Conservation (phyloP, 2,113 vertebrate genomes). For the Pseudopodoces humilis region DNA sequence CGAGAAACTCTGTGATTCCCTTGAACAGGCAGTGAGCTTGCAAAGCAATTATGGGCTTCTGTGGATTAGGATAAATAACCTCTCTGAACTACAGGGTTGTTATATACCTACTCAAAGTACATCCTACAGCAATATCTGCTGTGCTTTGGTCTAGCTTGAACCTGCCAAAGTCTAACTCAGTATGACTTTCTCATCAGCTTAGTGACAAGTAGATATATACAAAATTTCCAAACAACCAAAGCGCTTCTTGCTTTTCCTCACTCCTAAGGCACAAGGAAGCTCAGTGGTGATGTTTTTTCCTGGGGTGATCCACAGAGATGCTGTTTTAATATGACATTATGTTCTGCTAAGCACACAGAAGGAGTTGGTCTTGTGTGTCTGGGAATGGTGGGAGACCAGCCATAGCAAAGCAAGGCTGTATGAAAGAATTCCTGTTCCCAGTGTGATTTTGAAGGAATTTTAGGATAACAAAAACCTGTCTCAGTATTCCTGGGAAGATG, state of each 20-base stretch:
- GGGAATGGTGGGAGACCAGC: neutral
- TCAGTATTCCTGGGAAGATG: neutral
- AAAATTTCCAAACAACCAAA: neutral
- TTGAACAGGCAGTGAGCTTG: constrained; percentile 7
- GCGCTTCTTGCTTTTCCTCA: neutral
- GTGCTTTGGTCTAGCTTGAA: constrained; percentile 26
- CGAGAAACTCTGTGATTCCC: constrained; percentile 35
- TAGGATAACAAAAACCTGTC: neutral
- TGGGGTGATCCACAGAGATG: neutral
- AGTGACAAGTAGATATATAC: neutral
- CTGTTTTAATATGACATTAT: neutral
- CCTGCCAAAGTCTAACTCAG: neutral
- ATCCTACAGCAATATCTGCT: constrained; percentile 37
- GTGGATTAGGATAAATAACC: constrained; percentile 48
- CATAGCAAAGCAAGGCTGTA: neutral
- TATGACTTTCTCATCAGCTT: neutral
- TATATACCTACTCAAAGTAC: constrained; percentile 11
- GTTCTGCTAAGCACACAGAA: neutral
- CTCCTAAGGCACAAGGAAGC: neutral
- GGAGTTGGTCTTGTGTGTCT: neutral
- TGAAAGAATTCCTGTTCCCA: neutral
- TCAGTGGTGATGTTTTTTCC: neutral
- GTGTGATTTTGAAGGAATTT: neutral
- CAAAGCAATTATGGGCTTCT: constrained; percentile 47
- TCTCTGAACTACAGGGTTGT: neutral